phyloP scores from a whole-genome alignment of 2,888 invertebrate species.

The Altica lythri region DNA sequence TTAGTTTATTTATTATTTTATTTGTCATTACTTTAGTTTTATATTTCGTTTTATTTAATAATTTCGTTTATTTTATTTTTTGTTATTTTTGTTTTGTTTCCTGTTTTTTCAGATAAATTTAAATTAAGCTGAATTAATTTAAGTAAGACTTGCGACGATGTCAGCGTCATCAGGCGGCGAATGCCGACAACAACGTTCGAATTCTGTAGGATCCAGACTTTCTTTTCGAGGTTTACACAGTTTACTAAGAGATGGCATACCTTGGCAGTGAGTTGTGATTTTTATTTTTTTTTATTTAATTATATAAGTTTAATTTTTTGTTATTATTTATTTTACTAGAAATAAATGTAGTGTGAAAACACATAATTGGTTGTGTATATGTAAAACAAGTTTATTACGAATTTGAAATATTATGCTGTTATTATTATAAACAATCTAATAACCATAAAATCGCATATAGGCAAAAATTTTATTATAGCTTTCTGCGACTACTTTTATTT shows the following conservation, averaged over 20 bases:
- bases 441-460: no score
- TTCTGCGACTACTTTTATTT: no score
- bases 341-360: no score
- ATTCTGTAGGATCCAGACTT: conserved; percentile 50
- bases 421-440: no score
- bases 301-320: background rate
- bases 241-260: conserved; percentile 53
- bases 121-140: no score
- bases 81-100: conserved; percentile 26
- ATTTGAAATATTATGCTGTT: no score
- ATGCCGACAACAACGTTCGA: conserved; percentile 51
- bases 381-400: no score
- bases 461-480: no score
- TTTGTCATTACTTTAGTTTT: conserved; percentile 11
- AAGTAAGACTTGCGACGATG: conserved; percentile 41
- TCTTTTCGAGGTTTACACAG: conserved; percentile 52
- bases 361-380: no score
- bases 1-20: background rate
- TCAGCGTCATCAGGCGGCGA: conserved; percentile 53
- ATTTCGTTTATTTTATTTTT: conserved; percentile 28
- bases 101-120: no score
- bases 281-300: conserved; percentile 33
- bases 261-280: conserved; percentile 51
- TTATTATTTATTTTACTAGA: background rate
- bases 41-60: conserved; percentile 24